A percentile compares a stretch with the other conserved stretches of the same genome.
phyloP scores from a whole-genome alignment of 1,140 invertebrate genomes.

The Drosophila arizonae region DNA sequence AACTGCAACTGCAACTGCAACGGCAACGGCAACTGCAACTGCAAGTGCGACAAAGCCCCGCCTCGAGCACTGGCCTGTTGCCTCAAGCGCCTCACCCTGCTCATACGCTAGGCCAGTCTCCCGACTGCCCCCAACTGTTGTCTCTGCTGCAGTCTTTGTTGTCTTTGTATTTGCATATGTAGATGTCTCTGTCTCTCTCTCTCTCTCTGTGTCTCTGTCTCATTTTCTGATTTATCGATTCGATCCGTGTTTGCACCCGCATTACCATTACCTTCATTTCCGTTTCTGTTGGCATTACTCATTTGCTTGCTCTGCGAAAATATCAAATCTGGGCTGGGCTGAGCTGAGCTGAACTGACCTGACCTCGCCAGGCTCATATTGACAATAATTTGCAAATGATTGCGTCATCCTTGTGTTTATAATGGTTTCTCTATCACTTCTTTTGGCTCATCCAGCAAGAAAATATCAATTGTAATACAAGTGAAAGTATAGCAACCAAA shows the following conservation, averaged over 20 bases:
- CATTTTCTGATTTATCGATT: background rate
- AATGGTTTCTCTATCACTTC: slow-evolving; percentile 72
- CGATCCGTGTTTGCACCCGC: slow-evolving; percentile 12
- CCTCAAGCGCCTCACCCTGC: slow-evolving; percentile 72
- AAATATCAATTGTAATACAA: slow-evolving; percentile 80
- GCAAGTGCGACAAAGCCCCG: slow-evolving; percentile 52
- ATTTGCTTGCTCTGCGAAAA: slow-evolving; percentile 71
- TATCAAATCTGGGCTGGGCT: slow-evolving; percentile 12
- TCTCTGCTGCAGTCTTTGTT: background rate
- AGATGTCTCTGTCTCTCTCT: background rate
- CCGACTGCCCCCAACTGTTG: background rate
- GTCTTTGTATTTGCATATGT: background rate
- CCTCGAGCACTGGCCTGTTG: slow-evolving; percentile 18
- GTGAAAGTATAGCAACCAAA: slow-evolving; percentile 81
- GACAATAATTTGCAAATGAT: slow-evolving; percentile 9
- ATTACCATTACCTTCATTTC: slow-evolving; percentile 6
- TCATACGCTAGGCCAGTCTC: slow-evolving; percentile 58
- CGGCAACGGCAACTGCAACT: slow-evolving; percentile 54
- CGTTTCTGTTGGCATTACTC: slow-evolving; percentile 32
- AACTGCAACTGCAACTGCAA: slow-evolving; percentile 54
- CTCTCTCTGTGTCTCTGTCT: background rate
- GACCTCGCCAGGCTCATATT: slow-evolving; percentile 3
- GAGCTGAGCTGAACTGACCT: slow-evolving; percentile 9
- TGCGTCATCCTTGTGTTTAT: slow-evolving; percentile 48
- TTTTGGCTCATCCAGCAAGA: slow-evolving; percentile 74